A percentile compares a stretch with the other conserved stretches of the same genome.
These are phyloP conservation scores for Nerophis ophidion DNA, from an alignment of 2,113 vertebrate species.

Conservation along the genomic window DNA sequence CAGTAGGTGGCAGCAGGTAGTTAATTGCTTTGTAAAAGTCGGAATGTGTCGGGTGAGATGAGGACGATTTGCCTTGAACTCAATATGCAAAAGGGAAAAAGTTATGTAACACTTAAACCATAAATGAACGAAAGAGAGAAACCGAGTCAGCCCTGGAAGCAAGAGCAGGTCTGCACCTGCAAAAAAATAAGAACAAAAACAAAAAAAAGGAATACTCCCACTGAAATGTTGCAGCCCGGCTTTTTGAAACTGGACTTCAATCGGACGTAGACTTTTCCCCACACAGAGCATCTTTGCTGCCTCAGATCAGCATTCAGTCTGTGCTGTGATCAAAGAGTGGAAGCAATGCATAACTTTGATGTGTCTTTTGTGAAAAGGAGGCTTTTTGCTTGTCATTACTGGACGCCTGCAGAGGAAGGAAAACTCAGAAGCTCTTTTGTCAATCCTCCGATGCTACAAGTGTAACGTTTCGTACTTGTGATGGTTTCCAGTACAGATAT, in stretches of 20 bases:
- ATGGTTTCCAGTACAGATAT: too few relatives aligned
- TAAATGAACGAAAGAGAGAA: slow-evolving; percentile 13
- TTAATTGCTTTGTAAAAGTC: too few relatives aligned
- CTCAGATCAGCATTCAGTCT: slow-evolving; percentile 59
- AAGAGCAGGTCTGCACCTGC: slow-evolving; percentile 46
- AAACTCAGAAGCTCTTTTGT: background rate
- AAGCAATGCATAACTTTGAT: slow-evolving; percentile 38
- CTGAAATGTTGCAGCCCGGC: slow-evolving; percentile 52
- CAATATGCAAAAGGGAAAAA: too few relatives aligned
- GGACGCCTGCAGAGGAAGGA: slow-evolving; percentile 11
- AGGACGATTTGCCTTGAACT: too few relatives aligned
- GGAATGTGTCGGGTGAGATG: too few relatives aligned
- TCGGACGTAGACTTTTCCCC: slow-evolving; percentile 52
- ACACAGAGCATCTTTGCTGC: slow-evolving; percentile 50
- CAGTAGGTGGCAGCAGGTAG: too few relatives aligned
- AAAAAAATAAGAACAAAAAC: slow-evolving; percentile 23
- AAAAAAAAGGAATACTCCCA: slow-evolving; percentile 52
- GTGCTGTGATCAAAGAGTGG: slow-evolving; percentile 44
- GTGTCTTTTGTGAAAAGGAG: slow-evolving; percentile 25
- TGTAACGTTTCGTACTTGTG: too few relatives aligned
- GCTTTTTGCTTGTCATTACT: slow-evolving; percentile 23
- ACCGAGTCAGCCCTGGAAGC: slow-evolving; percentile 32
- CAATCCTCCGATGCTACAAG: background rate
- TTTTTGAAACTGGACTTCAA: slow-evolving; percentile 68
- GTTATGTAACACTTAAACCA: too few relatives aligned